Conservation (phyloP, 2,888 invertebrate species). For the Hyposoter dolosus region DNA sequence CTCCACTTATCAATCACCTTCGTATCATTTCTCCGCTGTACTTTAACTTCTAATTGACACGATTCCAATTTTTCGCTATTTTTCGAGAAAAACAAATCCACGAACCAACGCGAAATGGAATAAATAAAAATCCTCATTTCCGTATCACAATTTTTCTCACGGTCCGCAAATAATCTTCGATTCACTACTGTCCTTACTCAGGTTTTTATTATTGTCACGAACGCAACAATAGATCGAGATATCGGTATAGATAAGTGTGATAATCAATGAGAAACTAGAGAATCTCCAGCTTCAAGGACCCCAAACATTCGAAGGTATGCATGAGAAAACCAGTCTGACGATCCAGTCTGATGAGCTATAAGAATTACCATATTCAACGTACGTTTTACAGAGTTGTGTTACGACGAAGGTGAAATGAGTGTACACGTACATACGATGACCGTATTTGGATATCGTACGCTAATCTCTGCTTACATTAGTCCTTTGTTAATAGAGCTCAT, state of each 20-base stretch:
- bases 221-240: background rate
- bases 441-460: slow-evolving; percentile 78
- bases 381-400: slow-evolving; percentile 74
- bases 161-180: background rate
- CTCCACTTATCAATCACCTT: slow-evolving; percentile 15
- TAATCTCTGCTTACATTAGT: slow-evolving; percentile 32
- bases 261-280: slow-evolving; percentile 52
- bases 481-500: slow-evolving; percentile 24
- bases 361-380: slow-evolving; percentile 83
- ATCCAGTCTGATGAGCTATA: slow-evolving; percentile 79
- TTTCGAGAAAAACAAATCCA: background rate
- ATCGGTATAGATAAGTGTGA: slow-evolving; percentile 66
- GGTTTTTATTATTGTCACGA: background rate
- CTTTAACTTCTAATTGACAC: background rate
- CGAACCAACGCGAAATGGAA: background rate
- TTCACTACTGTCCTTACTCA: background rate
- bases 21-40: background rate
- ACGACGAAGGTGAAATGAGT: slow-evolving; percentile 73
- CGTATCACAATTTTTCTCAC: background rate
- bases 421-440: slow-evolving; percentile 54
- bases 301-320: background rate
- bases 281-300: slow-evolving; percentile 78
- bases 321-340: slow-evolving; percentile 67
- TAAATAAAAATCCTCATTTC: background rate
- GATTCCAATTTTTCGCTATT: background rate